Conservation (phyloP, 2,888 invertebrate species). For the Prosopocoilus inquinatus region DNA sequence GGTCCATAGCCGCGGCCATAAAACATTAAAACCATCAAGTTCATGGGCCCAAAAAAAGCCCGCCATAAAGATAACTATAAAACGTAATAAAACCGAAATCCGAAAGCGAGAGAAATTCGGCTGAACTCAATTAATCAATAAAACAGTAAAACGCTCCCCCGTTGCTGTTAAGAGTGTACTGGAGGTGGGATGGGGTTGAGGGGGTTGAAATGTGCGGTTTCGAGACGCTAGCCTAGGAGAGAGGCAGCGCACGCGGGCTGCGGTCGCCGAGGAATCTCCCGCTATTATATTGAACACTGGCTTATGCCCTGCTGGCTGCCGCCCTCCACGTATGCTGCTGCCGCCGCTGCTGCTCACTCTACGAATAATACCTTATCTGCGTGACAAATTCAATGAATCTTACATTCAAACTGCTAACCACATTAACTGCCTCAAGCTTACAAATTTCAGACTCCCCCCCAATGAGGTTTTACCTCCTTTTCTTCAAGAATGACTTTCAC, state of each 20-base stretch:
- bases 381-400: conserved; percentile 5
- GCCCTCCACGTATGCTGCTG: conserved; percentile 10
- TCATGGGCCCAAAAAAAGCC: conserved; percentile 33
- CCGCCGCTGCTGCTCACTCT: conserved; percentile 5
- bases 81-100: conserved; percentile 48
- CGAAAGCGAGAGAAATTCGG: conserved; percentile 48
- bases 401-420: conserved; percentile 3
- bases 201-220: conserved; percentile 51
- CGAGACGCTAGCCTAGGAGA: conserved; percentile 51
- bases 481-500: too few species aligned
- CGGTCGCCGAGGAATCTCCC: conserved; percentile 52
- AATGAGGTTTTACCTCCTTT: neutral
- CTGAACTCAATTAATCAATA: conserved; percentile 53
- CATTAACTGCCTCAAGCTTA: neutral
- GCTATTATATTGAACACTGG: conserved; percentile 53
- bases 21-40: conserved; percentile 34
- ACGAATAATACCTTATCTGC: conserved; percentile 4
- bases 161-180: conserved; percentile 48
- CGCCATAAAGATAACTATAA: conserved; percentile 47
- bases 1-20: conserved; percentile 34
- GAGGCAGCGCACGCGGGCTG: conserved; percentile 48
- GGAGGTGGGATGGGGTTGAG: conserved; percentile 31
- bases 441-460: neutral
- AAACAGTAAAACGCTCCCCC: conserved; percentile 52
- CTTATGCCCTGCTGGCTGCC: conserved; percentile 35